Evolutionary conservation across 2,888 invertebrate genomes (phyloP).

Genomic region (Deilephila elpenor): DNA sequence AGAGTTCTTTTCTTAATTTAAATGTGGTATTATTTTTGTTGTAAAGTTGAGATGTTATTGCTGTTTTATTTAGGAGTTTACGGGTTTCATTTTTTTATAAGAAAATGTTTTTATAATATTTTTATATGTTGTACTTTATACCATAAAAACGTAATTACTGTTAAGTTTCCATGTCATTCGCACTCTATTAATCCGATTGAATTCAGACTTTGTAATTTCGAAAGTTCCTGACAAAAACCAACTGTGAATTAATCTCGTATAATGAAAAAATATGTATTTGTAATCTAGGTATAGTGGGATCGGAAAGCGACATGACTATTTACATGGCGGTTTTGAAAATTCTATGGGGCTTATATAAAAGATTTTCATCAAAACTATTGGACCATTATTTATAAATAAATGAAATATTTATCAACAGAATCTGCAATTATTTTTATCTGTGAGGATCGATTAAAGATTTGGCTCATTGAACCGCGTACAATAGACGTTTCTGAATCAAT

Average conservation of each 20-base stretch:
- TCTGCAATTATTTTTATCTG: conserved; percentile 28
- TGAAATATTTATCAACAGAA: conserved; percentile 5
- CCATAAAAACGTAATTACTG: no score
- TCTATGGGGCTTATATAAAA: no score
- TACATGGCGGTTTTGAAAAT: no score
- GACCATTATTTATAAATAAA: not conserved
- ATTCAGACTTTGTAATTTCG: not conserved
- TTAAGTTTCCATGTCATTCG: no score
- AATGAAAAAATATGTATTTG: no score
- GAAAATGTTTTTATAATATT: not conserved
- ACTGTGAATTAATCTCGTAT: no score
- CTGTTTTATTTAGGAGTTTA: not conserved
- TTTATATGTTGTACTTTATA: no score
- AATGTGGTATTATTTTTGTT: not conserved
- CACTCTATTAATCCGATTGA: not conserved
- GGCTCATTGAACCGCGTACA: conserved; percentile 39
- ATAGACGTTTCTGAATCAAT: conserved; percentile 46
- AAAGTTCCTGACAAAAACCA: no score
- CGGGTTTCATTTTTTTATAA: not conserved
- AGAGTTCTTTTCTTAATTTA: not conserved
- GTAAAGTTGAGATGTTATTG: not conserved
- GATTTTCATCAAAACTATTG: not conserved
- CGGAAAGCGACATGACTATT: no score
- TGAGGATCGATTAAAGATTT: conserved; percentile 35
- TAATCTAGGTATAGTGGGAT: no score